Base-by-base conservation (phyloP, 1,140 invertebrate species). In the Oryzaephilus surinamensis region DNA sequence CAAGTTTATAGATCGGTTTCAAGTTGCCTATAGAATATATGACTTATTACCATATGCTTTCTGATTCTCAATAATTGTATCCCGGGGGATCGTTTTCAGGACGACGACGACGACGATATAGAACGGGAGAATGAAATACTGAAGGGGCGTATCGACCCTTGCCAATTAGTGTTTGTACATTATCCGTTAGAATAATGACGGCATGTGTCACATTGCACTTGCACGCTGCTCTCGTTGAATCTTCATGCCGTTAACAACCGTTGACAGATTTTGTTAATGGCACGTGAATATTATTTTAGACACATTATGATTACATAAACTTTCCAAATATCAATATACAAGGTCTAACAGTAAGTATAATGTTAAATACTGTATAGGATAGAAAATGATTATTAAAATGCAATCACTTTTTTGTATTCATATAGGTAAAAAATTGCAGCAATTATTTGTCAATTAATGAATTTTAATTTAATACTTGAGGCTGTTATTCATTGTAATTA, bases 51-150 rank as follows among this genome's bases (percentile, higher is more conserved):
- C 46, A 46, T 49, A 49, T 49, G 46, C 46, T 49, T 45, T 45
- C 40, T 49, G 46, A 49, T 49, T 46, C 43, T 38, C 46, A 46
- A 49, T 49, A 49, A 49, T 49, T 37, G 42, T 49, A 49, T 49
- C 46, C 46, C 46, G 20, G 27, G 46, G 46, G 46, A 50, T 50
- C 48, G 41, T 44, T 50, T 50, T 49, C 47, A 49, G 34, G 39
- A 30, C 10, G 26, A 10, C 20, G 11, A 17, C 18, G 21, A 27
- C 20, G 16, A 26, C n/a, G n/a, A n/a, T n/a, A n/a, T n/a, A n/a
- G n/a, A 29, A 21, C 32, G 27, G 45, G 33, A 20, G 36, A 26
- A 31, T 19, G 16, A 27, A 36, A 27, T 18, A 21, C 31, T 29
- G 39, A 43, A 32, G 39, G 45, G 38, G 38, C 43, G 36, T 16